phyloP scores from a whole-genome alignment of 2,888 invertebrate genomes.

The Cryptosula pallasiana region DNA sequence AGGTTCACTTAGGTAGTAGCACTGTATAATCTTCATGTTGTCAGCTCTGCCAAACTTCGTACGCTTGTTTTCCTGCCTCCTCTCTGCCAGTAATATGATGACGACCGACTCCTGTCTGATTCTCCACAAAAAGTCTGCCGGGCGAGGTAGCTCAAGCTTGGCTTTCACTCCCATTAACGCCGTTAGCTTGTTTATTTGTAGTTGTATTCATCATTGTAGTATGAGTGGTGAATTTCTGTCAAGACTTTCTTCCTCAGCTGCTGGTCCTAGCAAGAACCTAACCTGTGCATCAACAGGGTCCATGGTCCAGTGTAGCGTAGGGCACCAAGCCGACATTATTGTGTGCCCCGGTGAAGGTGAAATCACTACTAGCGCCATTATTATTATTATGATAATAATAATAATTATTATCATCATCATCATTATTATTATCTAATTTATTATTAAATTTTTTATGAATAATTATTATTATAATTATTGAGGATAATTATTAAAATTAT shows the following conservation, averaged over 20 bases:
- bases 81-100: neutral
- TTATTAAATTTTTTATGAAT: too few species aligned
- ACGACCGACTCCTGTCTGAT: neutral
- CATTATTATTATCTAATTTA: too few species aligned
- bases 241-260: conserved; percentile 13
- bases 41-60: neutral
- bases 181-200: neutral
- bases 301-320: too few species aligned
- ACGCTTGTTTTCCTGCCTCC: neutral
- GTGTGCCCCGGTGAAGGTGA: neutral
- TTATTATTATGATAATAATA: conserved; percentile 2
- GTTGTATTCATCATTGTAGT: neutral
- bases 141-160: neutral
- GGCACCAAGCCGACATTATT: too few species aligned
- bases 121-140: neutral
- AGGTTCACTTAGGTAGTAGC: conserved; percentile 8
- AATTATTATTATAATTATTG: too few species aligned
- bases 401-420: too few species aligned
- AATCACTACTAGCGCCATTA: neutral
- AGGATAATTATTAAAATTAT: too few species aligned
- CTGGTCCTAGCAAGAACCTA: conserved; percentile 8
- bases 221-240: neutral
- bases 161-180: conserved; percentile 3
- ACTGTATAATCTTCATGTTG: conserved; percentile 7
- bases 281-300: conserved; percentile 17